Evolutionary conservation across 1,140 invertebrate genomes (phyloP).

Genomic region (Polypedilum pembai): DNA sequence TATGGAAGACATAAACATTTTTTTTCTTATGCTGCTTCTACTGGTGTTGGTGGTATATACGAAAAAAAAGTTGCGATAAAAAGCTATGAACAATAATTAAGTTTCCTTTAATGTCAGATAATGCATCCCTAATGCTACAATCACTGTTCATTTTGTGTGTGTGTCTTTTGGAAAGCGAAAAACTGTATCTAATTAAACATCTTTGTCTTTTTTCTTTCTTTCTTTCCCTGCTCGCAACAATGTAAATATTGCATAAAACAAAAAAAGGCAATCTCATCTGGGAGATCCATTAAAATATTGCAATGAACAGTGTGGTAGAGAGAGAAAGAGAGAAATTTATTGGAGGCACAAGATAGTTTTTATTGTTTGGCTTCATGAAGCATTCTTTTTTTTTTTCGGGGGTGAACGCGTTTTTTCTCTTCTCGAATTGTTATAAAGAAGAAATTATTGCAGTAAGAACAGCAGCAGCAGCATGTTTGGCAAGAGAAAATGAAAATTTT

Average conservation of each 20-base stretch:
- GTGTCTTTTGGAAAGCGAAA: background rate
- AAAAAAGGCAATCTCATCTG: background rate
- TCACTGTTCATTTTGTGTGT: background rate
- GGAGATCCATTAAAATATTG: background rate
- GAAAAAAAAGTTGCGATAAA: background rate
- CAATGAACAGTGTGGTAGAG: background rate
- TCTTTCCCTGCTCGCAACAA: background rate
- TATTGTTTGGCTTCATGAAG: constrained; percentile 1
- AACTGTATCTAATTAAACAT: constrained; percentile 20
- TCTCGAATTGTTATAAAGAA: constrained; percentile 3
- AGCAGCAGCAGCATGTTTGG: constrained; percentile 2
- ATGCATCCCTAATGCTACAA: background rate
- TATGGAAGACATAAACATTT: too few species aligned
- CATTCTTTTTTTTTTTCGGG: background rate
- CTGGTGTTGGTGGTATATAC: too few species aligned
- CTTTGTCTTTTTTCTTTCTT: background rate
- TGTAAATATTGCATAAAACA: constrained; percentile 13
- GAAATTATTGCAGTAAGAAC: background rate
- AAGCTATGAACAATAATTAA: constrained; percentile 10
- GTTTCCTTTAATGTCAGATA: constrained; percentile 20
- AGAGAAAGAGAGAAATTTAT: too few species aligned
- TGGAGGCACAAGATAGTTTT: constrained; percentile 4
- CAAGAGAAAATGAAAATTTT: background rate
- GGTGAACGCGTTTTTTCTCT: background rate
- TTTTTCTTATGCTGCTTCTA: too few species aligned